Conservation (phyloP, 2,888 invertebrate genomes). For the Dryomyza anilis region DNA sequence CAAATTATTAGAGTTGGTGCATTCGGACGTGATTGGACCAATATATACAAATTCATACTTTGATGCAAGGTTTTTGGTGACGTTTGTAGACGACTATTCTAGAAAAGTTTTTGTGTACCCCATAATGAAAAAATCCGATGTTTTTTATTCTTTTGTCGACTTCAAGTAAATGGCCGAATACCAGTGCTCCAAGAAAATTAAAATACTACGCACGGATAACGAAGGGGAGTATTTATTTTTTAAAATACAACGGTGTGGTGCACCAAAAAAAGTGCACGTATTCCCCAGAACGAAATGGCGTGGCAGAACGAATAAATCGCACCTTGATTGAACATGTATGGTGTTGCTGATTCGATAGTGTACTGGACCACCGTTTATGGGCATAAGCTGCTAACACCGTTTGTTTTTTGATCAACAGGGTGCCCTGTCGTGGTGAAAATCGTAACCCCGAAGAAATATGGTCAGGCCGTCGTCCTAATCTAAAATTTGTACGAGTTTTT, state of each 20-base stretch:
- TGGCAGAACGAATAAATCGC: constrained; percentile 35
- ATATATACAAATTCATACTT: constrained; percentile 21
- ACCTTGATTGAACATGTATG: constrained; percentile 34
- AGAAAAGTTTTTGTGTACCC: constrained; percentile 10
- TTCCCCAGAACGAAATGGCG: constrained; percentile 39
- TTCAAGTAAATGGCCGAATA: constrained; percentile 37
- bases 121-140: constrained; percentile 35
- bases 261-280: constrained; percentile 37
- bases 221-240: constrained; percentile 34
- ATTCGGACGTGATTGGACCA: constrained; percentile 29
- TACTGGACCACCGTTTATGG: constrained; percentile 22
- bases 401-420: constrained; percentile 9
- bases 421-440: constrained; percentile 20
- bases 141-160: constrained; percentile 32
- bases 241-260: constrained; percentile 32
- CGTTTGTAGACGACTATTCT: constrained; percentile 15
- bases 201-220: constrained; percentile 35
- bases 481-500: too few species aligned
- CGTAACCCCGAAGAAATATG: too few species aligned
- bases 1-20: constrained; percentile 20
- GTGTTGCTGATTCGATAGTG: constrained; percentile 33
- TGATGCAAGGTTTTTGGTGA: constrained; percentile 15
- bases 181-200: constrained; percentile 34
- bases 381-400: too few species aligned
- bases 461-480: constrained; percentile 19